Evolutionary conservation across 1,140 invertebrate genomes (phyloP), one percentile per base, ranked within the genome.

Genomic region (Drosophila pallidifrons): DNA sequence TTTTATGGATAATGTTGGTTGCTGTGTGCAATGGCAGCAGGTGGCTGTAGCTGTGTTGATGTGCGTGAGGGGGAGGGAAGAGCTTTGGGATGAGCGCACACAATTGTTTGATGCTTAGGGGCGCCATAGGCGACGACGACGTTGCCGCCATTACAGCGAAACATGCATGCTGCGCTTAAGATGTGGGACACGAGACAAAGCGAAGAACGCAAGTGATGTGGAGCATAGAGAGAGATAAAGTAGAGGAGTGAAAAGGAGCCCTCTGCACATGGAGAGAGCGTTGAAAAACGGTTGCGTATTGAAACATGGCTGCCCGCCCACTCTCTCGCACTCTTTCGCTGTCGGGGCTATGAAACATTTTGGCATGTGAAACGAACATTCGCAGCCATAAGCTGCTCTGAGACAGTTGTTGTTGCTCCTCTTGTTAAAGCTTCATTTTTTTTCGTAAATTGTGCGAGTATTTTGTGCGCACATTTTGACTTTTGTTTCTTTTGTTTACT

Each of bases 81-180:
- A 16, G 58, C 13, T 10, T 16, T 8, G 32, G 16, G 13, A 38
- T 38, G 35, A 38, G 35, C 10, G 20, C 10, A 32, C 54, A 49
- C 65, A 74, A 57, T 74, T 69, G 71, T 69, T 74, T 75, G 35
- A 45, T 70, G 67, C 73, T 51, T 64, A 52, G 60, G 68, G 68
- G 58, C 58, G 58, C 55, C 43, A 20, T 58, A 65, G 68, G 35
- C 60, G 32, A 32, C 7, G 68, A 35, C 60, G 32, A 32, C 2
- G 60, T 64, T 61, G 55, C 64, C 38, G 74, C 64, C 59, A 69
- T 81, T 75, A 58, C 46, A 49, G 25, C 63, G 61, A 59, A 71
- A 72, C 77, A 76, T 79, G 74, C 67, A 76, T 65, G 68, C 54
- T 59, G 59, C 73, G 57, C 72, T 79, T 67, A 79, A 75, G 72